phyloP scores from a whole-genome alignment of 1,140 invertebrate species.

The Drosophila kikkawai region DNA sequence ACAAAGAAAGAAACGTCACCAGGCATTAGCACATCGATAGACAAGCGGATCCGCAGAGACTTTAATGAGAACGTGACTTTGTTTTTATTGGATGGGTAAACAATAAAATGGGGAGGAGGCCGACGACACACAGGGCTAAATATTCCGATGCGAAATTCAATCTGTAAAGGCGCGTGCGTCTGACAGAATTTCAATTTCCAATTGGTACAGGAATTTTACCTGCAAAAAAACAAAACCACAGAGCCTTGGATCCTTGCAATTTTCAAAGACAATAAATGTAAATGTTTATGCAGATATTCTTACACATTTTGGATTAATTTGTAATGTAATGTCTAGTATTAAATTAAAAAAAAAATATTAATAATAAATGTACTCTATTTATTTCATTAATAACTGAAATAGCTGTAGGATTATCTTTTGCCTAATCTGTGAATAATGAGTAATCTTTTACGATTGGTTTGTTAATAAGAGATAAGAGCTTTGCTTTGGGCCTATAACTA shows the following conservation, averaged over 20 bases:
- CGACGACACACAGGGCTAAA: slow-evolving; percentile 14
- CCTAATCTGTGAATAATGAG: neutral
- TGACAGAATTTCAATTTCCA: neutral
- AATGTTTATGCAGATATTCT: neutral
- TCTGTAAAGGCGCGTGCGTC: slow-evolving; percentile 32
- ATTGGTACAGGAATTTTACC: slow-evolving; percentile 2
- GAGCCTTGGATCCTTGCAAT: neutral
- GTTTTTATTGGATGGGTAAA: slow-evolving; percentile 66
- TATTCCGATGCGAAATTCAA: slow-evolving; percentile 30
- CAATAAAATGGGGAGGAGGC: slow-evolving; percentile 35
- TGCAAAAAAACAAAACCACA: neutral
- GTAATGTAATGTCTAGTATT: too few relatives aligned
- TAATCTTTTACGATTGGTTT: neutral
- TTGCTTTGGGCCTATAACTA: neutral
- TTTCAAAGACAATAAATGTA: too few relatives aligned
- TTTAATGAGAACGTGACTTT: slow-evolving; percentile 78
- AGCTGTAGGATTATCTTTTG: neutral
- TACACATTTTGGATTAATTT: too few relatives aligned
- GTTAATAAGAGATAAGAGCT: neutral
- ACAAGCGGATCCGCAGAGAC: slow-evolving; percentile 38
- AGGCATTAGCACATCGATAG: slow-evolving; percentile 66
- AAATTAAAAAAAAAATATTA: too few relatives aligned
- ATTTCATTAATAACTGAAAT: neutral
- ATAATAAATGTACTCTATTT: neutral
- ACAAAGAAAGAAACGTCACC: slow-evolving; percentile 68